phyloP scores from a whole-genome alignment of 2,888 invertebrate genomes.

The Sphinx pinastri region DNA sequence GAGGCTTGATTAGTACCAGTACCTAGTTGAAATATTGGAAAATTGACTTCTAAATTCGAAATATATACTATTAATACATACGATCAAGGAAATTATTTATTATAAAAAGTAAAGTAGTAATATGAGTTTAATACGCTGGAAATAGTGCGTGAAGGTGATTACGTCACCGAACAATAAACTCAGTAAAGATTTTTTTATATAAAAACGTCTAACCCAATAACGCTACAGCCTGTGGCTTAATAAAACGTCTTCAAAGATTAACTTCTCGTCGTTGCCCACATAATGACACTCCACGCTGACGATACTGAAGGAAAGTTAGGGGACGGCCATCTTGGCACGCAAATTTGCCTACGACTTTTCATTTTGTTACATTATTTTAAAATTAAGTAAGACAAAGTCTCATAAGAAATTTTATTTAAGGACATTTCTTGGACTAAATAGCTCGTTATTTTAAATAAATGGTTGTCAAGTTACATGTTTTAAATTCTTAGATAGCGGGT shows the following conservation, averaged over 20 bases:
- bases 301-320: conserved; percentile 37
- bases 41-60: too few relatives aligned
- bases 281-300: conserved; percentile 40
- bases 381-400: conserved; percentile 20
- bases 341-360: conserved; percentile 22
- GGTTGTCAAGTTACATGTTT: too few relatives aligned
- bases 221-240: conserved; percentile 30
- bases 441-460: neutral
- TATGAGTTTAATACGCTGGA: too few relatives aligned
- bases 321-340: conserved; percentile 32
- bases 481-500: too few relatives aligned
- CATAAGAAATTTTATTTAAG: conserved; percentile 8
- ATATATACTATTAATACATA: too few relatives aligned
- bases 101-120: too few relatives aligned
- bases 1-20: too few relatives aligned
- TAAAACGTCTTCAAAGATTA: conserved; percentile 42
- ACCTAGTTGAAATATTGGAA: too few relatives aligned
- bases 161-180: conserved; percentile 1
- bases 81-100: too few relatives aligned
- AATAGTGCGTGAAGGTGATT: too few relatives aligned
- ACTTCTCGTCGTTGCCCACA: conserved; percentile 37
- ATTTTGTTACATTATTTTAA: conserved; percentile 21
- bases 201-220: conserved; percentile 19
- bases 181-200: conserved; percentile 18
- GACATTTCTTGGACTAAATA: neutral